Conservation (phyloP, 2,113 vertebrate species). For the Globicephala melas region DNA sequence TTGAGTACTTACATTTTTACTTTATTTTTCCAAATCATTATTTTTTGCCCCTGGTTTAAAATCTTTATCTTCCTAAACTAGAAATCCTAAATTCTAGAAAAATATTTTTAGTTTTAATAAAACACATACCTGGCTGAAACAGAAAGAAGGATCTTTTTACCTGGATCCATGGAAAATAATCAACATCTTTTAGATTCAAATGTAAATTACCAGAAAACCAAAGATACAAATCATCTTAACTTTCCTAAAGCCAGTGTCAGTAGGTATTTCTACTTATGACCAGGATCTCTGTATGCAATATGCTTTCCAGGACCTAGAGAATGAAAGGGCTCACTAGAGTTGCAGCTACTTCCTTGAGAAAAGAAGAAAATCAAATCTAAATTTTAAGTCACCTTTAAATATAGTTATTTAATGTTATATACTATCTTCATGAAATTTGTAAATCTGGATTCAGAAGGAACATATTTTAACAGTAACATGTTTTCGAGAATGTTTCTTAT, state of each 20-base stretch:
- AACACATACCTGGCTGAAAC: background rate
- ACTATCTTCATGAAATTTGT: background rate
- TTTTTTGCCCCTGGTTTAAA: background rate
- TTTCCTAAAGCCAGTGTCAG: background rate
- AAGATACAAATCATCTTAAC: background rate
- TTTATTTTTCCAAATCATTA: slow-evolving; percentile 11
- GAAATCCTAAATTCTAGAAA: slow-evolving; percentile 19
- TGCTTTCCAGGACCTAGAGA: background rate
- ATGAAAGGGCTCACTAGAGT: background rate
- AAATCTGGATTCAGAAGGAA: slow-evolving; percentile 14
- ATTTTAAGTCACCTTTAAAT: background rate
- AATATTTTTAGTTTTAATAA: slow-evolving; percentile 25
- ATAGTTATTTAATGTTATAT: background rate
- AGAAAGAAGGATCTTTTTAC: background rate
- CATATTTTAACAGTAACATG: background rate
- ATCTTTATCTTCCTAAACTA: slow-evolving; percentile 27
- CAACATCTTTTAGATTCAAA: background rate
- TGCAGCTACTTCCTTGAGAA: background rate
- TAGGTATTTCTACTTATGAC: background rate
- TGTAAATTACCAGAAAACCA: background rate
- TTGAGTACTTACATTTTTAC: background rate
- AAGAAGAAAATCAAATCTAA: background rate
- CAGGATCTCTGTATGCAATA: background rate
- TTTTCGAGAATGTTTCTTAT: background rate
- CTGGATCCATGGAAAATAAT: background rate